Conservation (phyloP, 2,888 invertebrate species). For the Rosalia funebris region DNA sequence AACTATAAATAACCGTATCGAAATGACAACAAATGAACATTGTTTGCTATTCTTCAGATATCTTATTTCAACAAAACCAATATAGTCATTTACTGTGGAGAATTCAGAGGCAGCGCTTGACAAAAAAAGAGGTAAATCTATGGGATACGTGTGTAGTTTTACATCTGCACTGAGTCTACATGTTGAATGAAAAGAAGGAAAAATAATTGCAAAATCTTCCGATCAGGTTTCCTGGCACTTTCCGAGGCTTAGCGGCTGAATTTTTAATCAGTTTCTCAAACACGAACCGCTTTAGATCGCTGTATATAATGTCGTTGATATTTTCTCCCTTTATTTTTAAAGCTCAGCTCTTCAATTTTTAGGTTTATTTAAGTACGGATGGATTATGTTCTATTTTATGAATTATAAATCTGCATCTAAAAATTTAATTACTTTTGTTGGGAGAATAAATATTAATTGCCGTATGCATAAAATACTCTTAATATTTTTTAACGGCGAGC, state of each 20-base stretch:
- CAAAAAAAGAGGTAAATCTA: constrained; percentile 18
- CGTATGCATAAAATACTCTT: not conserved
- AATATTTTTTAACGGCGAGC: not conserved
- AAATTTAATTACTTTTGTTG: constrained; percentile 19
- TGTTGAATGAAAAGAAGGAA: constrained; percentile 54
- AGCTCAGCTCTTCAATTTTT: constrained; percentile 58
- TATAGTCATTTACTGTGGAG: too few relatives aligned
- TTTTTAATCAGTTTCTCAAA: constrained; percentile 65
- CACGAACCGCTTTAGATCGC: constrained; percentile 53
- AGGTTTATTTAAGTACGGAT: constrained; percentile 50
- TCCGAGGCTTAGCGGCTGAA: constrained; percentile 62
- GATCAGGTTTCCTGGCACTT: constrained; percentile 62
- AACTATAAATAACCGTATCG: too few relatives aligned
- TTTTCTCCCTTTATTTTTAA: constrained; percentile 57
- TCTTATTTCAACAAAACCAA: too few relatives aligned
- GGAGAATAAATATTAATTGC: constrained; percentile 11
- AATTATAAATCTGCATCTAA: constrained; percentile 15
- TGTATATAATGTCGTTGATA: constrained; percentile 42
- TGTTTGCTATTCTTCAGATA: too few relatives aligned
- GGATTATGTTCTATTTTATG: constrained; percentile 47
- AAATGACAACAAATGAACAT: too few relatives aligned
- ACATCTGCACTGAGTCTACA: constrained; percentile 34
- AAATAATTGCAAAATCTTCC: constrained; percentile 63
- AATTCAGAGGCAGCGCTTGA: too few relatives aligned
- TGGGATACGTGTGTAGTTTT: constrained; percentile 35